Conservation (phyloP, 2,797 vertebrate species). For the Sus cebifrons region DNA sequence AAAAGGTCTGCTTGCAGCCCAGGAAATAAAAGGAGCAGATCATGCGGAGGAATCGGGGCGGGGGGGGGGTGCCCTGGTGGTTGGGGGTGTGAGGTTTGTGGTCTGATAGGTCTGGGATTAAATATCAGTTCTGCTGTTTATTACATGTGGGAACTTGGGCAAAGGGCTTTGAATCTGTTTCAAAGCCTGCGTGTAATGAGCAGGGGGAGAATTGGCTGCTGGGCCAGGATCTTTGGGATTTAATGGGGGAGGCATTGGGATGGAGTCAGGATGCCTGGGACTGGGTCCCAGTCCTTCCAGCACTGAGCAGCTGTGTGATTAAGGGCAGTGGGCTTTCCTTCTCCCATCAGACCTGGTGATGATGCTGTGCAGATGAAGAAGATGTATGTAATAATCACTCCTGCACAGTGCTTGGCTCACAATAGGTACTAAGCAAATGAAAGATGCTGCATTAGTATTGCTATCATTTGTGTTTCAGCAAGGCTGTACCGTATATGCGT, state of each 20-base stretch:
- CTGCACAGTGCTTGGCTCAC: not conserved
- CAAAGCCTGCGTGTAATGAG: not conserved
- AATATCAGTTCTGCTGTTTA: not conserved
- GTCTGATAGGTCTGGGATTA: not conserved
- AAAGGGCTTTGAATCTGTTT: not conserved
- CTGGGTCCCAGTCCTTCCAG: not conserved
- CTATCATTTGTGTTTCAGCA: not conserved
- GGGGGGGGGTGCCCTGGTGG: fast-evolving
- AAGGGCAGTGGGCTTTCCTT: not conserved
- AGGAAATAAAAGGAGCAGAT: not conserved
- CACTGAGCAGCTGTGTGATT: not conserved
- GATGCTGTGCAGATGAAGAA: not conserved
- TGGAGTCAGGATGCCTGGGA: not conserved
- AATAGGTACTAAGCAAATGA: not conserved
- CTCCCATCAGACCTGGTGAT: no score
- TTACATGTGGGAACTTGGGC: not conserved
- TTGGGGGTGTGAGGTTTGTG: not conserved
- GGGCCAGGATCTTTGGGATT: not conserved
- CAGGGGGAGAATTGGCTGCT: not conserved
- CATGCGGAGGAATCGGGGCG: not conserved
- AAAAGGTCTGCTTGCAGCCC: not conserved
- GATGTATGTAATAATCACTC: not conserved
- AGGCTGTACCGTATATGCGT: not conserved
- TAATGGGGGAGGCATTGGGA: not conserved
- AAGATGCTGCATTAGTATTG: not conserved